phyloP scores from a whole-genome alignment of 2,113 vertebrate genomes.

The Trichomycterus rosablanca region DNA sequence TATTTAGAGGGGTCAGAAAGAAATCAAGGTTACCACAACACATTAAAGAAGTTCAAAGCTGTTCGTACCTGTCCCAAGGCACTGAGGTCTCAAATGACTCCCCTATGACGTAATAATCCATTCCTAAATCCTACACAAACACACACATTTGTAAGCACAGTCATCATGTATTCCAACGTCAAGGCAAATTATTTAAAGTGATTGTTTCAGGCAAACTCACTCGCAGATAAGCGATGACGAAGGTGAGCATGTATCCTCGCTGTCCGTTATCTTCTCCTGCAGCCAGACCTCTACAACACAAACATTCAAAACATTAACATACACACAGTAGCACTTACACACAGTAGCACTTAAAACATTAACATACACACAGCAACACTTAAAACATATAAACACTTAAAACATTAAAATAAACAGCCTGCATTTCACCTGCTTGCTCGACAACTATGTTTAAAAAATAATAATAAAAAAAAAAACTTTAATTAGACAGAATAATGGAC shows the following conservation, averaged over 20 bases:
- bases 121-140: slow-evolving; percentile 80
- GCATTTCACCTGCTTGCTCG: too few relatives aligned
- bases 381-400: neutral
- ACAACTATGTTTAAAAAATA: neutral
- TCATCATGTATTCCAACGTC: neutral
- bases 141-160: slow-evolving; percentile 5
- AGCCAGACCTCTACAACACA: slow-evolving; percentile 82
- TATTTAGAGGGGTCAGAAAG: neutral
- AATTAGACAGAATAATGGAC: too few relatives aligned
- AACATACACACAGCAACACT: neutral
- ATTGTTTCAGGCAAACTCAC: slow-evolving; percentile 68
- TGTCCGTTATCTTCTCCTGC: slow-evolving; percentile 99
- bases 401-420: neutral
- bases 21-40: neutral
- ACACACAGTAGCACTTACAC: neutral
- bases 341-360: neutral
- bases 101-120: slow-evolving; percentile 92
- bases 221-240: slow-evolving; percentile 95
- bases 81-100: slow-evolving; percentile 98
- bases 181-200: neutral
- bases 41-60: too few relatives aligned
- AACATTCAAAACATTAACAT: too few relatives aligned
- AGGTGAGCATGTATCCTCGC: slow-evolving; percentile 97
- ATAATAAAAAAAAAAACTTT: neutral
- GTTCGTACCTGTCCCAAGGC: slow-evolving; percentile 96